Evolutionary conservation across 1,140 invertebrate species (phyloP).

Genomic region (Leptinotarsa lineolata): DNA sequence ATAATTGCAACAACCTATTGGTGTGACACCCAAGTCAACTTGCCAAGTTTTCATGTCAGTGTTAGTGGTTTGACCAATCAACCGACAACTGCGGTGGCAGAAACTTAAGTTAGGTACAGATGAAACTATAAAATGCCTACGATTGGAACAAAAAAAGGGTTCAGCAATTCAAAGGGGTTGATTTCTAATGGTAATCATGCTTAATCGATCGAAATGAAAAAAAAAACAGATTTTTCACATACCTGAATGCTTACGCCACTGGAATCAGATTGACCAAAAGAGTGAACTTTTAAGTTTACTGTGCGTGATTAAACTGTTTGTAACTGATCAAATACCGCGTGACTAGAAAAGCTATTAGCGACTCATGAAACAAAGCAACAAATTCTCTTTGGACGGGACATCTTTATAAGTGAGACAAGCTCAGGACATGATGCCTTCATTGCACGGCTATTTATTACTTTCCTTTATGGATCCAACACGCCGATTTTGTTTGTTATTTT

Average conservation of each 20-base stretch:
- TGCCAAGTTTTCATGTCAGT: no score
- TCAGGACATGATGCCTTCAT: conserved; percentile 24
- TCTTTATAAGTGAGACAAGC: conserved; percentile 34
- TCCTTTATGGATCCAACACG: background rate
- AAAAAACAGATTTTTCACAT: background rate
- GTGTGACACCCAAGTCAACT: no score
- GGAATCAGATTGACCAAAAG: background rate
- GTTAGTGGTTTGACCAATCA: no score
- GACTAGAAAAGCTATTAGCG: conserved; percentile 40
- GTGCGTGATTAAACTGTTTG: conserved; percentile 29
- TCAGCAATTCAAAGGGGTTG: no score
- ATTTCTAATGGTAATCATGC: no score
- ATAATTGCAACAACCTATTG: no score
- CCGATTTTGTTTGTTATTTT: background rate
- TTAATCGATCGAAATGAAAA: no score
- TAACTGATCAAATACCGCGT: conserved; percentile 35
- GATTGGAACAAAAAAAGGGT: no score
- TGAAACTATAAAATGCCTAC: no score
- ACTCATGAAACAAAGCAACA: conserved; percentile 36
- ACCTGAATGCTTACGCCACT: background rate
- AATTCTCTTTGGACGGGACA: conserved; percentile 32
- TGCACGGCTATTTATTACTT: background rate
- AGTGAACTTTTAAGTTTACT: background rate
- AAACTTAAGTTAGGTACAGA: no score
- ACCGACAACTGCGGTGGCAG: no score